Base-by-base conservation (phyloP, 2,888 invertebrate genomes). In the Volucella bombylans region DNA sequence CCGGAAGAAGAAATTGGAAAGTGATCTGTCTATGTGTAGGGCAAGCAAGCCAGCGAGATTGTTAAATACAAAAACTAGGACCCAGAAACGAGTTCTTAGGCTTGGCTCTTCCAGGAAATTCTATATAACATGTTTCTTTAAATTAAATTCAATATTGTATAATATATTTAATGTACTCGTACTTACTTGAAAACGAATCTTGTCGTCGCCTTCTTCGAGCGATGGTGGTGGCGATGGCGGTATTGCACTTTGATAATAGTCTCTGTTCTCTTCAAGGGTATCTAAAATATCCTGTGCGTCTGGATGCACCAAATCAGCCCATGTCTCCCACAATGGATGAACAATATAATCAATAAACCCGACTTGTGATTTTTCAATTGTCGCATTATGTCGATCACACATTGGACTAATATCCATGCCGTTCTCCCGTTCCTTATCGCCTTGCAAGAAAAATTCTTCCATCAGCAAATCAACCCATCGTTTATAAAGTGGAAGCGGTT, bases 261-360 rank as follows among this genome's bases (percentile, higher is more conserved):
- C 98, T 88, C 99, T 95, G 92, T 99, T 99, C 93, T 99, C 98
- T 92, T 99, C 99, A 89, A 99, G 94, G 64, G 97, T 98, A 92
- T 99, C 99, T 87, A 99, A 94, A 89, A 99, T 99, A 88, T 98
- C 97, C 93, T 99, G 99, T 64, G 99, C 99, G 91, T 99, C 99
- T 2, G 99, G 99, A 92, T 99, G 98, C 61, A 99, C 99, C 87
- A 99, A 94, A 92, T 99, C 99, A 11, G 98, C 99, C 99, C 99
- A 99, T 68, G 99, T 99, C 92, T 99, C 99, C 98, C 99, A 99
- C 86, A 99, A 93, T 2, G 99, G 99, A 93, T 99, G 99, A 50
- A 99, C 99, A 91, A 99, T 99, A 93, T 99, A 99, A 93, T 99
- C 99, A 91, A 99, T 99, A 92, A 99, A 99, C 89, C 99, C 99